Evolutionary conservation across 2,888 invertebrate species (phyloP), one percentile per base, ranked within the genome.

Genomic region (Cordilura impudica): DNA sequence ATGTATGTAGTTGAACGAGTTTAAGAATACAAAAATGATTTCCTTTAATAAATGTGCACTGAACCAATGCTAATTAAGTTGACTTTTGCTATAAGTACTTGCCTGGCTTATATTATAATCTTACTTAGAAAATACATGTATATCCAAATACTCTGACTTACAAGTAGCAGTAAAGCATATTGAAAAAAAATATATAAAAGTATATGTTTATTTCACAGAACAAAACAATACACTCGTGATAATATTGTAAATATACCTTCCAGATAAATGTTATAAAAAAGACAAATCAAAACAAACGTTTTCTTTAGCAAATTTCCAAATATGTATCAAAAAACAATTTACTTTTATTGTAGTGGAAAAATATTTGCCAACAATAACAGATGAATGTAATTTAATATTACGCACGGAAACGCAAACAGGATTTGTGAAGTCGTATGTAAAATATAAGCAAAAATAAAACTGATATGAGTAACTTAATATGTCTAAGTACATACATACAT

Each of bases 11-110:
- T 31, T 58, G n/a, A 14, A 16, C 14, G 23, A 65, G 5, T 45
- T 18, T 14, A 1, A 23, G 1, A n/a, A 35, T 14, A 51, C 18
- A 43, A 16, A 31, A 49, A 12, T 5, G 58, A 51, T 60, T 51
- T 60, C 29, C 39, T 58, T 65, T 53, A 69, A 85, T 86, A 86
- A 86, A 84, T 87, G 85, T 85, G 86, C 85, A 86, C 83, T 87
- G 85, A 86, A 82, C 84, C 86, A 84, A 84, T 82, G 80, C 85
- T 85, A 86, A 87, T 86, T 84, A 86, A 86, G 84, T 87, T 86
- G 85, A 83, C 85, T 85, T 84, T 82, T 83, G 84, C 83, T 82
- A 84, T 85, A 83, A 86, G 83, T 85, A 84, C 81, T 84, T 81
- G 80, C 81, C 58, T 82, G 58, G 81, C 71, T 76, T 82, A 81